Percentiles rank a stretch among this genome's conserved stretches.
Conservation (phyloP, 2,113 vertebrate genomes). For the Pantherophis guttatus region DNA sequence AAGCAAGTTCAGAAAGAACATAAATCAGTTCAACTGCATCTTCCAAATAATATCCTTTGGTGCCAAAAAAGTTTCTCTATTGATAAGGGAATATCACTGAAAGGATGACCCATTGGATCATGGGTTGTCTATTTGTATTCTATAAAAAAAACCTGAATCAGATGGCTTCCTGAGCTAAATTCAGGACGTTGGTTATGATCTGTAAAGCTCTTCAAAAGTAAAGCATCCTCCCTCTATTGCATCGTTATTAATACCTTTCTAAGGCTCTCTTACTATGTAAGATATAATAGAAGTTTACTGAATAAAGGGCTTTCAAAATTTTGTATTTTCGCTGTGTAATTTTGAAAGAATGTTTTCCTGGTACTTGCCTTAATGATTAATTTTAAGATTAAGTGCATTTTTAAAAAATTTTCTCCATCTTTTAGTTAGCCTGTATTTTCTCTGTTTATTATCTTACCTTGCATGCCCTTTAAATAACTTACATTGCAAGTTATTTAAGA, state of each 20-base stretch:
- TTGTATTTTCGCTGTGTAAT: background rate
- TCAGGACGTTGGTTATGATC: background rate
- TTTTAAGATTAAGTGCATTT: background rate
- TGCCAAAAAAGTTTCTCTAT: background rate
- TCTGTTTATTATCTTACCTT: background rate
- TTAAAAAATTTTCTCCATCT: background rate
- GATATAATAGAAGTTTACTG: background rate
- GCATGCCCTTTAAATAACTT: background rate
- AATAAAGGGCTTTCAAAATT: background rate
- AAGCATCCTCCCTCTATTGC: background rate
- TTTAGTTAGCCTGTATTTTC: background rate
- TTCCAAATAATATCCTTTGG: background rate
- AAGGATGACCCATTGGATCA: background rate
- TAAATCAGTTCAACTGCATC: background rate
- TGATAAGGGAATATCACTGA: background rate
- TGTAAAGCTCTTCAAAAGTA: background rate
- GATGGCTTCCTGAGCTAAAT: background rate
- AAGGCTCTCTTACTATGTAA: background rate
- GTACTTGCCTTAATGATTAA: background rate
- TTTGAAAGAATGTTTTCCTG: background rate
- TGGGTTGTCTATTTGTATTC: background rate
- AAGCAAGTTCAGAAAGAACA: background rate
- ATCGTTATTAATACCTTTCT: background rate
- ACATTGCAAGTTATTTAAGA: background rate
- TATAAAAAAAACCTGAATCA: background rate